Evolutionary conservation across 2,888 invertebrate species (phyloP).

Genomic region (Platycnemis pennipes): DNA sequence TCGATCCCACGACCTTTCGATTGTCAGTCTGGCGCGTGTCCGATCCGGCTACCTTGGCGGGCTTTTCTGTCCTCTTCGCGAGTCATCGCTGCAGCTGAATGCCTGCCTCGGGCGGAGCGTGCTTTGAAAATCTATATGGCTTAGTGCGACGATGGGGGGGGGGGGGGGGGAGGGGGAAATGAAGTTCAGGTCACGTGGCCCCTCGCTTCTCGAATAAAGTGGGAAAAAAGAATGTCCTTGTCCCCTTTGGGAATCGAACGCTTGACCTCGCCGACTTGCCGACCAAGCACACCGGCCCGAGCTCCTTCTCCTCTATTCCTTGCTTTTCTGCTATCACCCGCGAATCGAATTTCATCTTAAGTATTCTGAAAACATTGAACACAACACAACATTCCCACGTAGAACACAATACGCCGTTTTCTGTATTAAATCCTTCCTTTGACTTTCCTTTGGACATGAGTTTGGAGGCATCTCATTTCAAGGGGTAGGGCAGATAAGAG

Average conservation of each 20-base stretch:
- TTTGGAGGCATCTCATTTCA: too few relatives aligned
- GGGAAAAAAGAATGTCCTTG: constrained; percentile 21
- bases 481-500: too few relatives aligned
- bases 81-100: background rate
- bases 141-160: background rate
- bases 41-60: too few relatives aligned
- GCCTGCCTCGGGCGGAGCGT: background rate
- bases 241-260: constrained; percentile 19
- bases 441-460: too few relatives aligned
- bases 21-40: too few relatives aligned
- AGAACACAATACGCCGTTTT: too few relatives aligned
- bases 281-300: background rate
- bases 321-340: background rate
- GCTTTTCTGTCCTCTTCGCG: too few relatives aligned
- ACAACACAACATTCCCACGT: too few relatives aligned
- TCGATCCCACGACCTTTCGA: too few relatives aligned
- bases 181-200: background rate
- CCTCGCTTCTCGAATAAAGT: background rate
- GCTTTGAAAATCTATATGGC: background rate
- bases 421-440: too few relatives aligned
- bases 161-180: background rate
- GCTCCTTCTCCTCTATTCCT: background rate
- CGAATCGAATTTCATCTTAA: too few relatives aligned
- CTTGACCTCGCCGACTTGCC: background rate
- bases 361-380: too few relatives aligned